Conservation (phyloP, 2,113 vertebrate genomes). For the Piprites chloris region DNA sequence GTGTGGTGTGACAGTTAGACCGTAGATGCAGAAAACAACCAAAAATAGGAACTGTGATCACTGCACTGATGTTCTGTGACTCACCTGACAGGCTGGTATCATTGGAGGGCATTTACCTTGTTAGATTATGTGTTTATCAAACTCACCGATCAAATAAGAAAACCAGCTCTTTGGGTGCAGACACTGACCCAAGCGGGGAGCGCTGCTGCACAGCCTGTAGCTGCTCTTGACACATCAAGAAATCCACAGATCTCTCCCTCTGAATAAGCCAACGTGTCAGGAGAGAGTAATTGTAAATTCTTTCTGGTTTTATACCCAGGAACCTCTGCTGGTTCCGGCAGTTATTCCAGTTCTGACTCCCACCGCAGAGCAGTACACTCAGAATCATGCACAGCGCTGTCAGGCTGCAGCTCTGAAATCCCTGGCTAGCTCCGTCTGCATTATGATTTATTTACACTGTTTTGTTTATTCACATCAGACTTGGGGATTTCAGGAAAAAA, state of each 20-base stretch:
- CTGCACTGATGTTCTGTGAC: background rate
- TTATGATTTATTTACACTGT: background rate
- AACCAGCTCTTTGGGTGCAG: background rate
- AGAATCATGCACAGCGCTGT: background rate
- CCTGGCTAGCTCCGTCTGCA: background rate
- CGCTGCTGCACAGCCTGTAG: background rate
- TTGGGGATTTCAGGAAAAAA: background rate
- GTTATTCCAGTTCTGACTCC: background rate
- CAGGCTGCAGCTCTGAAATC: background rate
- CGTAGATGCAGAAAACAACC: background rate
- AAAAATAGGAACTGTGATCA: background rate
- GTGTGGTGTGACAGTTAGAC: background rate
- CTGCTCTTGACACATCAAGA: background rate
- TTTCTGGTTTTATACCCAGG: background rate
- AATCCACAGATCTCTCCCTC: background rate
- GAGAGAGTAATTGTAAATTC: background rate
- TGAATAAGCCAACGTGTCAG: background rate
- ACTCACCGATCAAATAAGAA: background rate
- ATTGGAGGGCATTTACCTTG: background rate
- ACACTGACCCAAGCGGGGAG: background rate
- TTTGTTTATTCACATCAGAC: slow-evolving; percentile 10
- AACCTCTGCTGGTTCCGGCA: background rate
- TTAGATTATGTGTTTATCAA: background rate
- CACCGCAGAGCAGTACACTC: background rate
- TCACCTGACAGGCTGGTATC: background rate